Conservation (phyloP, 2,113 vertebrate genomes). For the Eretmochelys imbricata region DNA sequence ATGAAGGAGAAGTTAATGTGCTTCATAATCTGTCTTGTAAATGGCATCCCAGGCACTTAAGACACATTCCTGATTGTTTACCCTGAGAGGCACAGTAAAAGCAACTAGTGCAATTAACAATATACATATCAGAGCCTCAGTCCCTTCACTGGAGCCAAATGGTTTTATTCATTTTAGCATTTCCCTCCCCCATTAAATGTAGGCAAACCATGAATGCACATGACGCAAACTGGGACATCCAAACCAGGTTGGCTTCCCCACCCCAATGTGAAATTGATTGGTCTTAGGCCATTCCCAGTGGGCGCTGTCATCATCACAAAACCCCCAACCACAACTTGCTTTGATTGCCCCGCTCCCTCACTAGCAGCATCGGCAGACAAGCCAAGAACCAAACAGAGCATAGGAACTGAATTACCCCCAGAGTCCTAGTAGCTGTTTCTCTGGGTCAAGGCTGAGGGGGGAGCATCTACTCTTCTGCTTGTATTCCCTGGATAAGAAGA, state of each 20-base stretch:
- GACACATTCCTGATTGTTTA: not conserved
- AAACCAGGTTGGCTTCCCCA: not conserved
- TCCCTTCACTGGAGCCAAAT: not conserved
- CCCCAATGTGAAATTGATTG: not conserved
- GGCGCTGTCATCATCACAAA: not conserved
- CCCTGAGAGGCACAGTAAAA: not conserved
- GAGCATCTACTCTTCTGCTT: not conserved
- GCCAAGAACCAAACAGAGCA: not conserved
- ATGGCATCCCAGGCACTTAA: not conserved
- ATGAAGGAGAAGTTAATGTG: not conserved
- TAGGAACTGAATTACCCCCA: not conserved
- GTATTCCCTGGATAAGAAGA: not conserved
- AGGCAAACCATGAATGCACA: too few species aligned
- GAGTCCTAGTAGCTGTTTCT: not conserved
- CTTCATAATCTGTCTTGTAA: not conserved
- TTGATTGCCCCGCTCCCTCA: not conserved
- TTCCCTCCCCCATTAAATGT: too few species aligned
- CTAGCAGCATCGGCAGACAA: not conserved
- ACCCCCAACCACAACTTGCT: not conserved
- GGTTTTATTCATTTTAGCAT: not conserved
- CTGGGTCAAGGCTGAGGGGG: not conserved
- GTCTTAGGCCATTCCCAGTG: not conserved
- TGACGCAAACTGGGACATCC: too few species aligned
- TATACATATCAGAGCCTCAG: not conserved
- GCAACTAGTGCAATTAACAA: not conserved